Evolutionary conservation across 1,140 invertebrate species (phyloP).

Genomic region (Hycleus phaleratus): DNA sequence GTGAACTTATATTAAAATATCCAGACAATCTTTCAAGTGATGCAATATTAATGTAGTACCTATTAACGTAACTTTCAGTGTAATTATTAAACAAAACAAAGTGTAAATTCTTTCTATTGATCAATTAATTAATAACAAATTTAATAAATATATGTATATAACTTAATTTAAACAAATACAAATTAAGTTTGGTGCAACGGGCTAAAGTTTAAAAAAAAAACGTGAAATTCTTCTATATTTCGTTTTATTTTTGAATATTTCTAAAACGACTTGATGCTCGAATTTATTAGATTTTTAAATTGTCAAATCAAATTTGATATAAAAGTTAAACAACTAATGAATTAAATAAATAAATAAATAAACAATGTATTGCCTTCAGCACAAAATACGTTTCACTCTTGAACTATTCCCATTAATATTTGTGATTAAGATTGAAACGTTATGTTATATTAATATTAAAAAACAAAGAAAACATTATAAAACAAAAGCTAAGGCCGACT

Average conservation of each 20-base stretch:
- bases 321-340: too few relatives aligned
- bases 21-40: conserved; percentile 30
- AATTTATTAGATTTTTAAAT: not conserved
- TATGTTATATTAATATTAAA: not conserved
- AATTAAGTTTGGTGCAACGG: conserved; percentile 14
- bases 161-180: not conserved
- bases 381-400: too few relatives aligned
- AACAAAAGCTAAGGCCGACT: not conserved
- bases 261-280: conserved; percentile 2
- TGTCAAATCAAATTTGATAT: too few relatives aligned
- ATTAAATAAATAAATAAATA: too few relatives aligned
- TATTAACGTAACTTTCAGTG: conserved; percentile 14
- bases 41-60: conserved; percentile 24
- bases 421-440: not conserved
- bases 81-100: conserved; percentile 5
- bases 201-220: conserved; percentile 5
- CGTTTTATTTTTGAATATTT: not conserved
- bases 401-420: too few relatives aligned
- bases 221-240: not conserved
- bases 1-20: conserved; percentile 4
- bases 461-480: not conserved
- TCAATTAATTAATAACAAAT: not conserved
- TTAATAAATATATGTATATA: not conserved
- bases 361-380: too few relatives aligned
- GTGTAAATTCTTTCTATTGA: conserved; percentile 14